phyloP scores from a whole-genome alignment of 2,888 invertebrate genomes.

The Nephrotoma guestfalica region DNA sequence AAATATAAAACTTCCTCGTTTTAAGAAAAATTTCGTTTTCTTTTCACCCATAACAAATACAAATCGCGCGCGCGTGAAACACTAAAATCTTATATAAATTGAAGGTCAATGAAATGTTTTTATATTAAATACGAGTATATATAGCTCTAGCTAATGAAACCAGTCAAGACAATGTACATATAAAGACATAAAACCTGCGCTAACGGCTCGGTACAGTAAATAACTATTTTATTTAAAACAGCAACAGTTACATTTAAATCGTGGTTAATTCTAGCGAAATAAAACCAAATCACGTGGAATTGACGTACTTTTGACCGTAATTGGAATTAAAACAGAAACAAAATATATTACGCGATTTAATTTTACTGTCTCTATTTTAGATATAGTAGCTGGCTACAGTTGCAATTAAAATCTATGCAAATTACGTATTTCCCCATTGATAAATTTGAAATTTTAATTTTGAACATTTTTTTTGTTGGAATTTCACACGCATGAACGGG shows the following conservation, averaged over 20 bases:
- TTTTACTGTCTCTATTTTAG: not conserved
- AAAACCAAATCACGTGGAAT: not conserved
- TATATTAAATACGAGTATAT: not conserved
- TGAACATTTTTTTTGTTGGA: no score
- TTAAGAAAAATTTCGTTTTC: not conserved
- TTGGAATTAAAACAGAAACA: not conserved
- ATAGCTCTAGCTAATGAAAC: not conserved
- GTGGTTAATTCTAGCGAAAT: not conserved
- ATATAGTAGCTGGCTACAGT: not conserved
- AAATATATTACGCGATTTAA: not conserved
- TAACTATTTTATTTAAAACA: not conserved
- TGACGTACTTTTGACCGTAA: not conserved
- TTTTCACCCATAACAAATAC: not conserved
- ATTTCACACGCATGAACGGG: no score
- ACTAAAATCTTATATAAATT: not conserved
- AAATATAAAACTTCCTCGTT: not conserved
- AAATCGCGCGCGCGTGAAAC: not conserved
- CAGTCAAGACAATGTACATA: not conserved
- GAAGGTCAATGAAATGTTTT: not conserved
- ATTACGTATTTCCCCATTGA: not conserved
- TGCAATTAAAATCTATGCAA: not conserved
- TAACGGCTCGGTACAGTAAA: not conserved
- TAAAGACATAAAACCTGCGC: not conserved
- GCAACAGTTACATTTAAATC: not conserved
- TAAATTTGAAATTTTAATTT: no score